Base-by-base conservation (phyloP, 2,797 vertebrate species). In the Yasuhikotakia modesta region DNA sequence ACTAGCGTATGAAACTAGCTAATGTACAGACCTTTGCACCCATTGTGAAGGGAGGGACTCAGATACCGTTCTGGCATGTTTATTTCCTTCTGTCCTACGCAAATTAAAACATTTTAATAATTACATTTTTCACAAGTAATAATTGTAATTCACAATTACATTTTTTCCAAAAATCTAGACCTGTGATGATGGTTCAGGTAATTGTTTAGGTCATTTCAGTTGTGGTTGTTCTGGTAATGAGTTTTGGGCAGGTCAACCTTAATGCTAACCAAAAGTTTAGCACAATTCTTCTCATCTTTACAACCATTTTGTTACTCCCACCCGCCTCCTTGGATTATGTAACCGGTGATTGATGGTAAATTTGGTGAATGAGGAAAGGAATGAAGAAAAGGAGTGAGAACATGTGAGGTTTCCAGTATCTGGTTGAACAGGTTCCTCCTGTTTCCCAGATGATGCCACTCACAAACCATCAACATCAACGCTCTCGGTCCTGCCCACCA, bases 371-470 rank as follows among this genome's bases (percentile, higher is more conserved):
- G 4, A 64, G 35, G 19, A 17, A 64, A 57, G 58, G 13, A 12
- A 65, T 27, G 21, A 6, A 14, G 17, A 65, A 10, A 60, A 2
- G 19, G 24, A 30, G 19, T 32, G 52, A 61, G 0, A 63, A 63
- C 3, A 10, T 27, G 64, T 55, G 55, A 70, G 66, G 83, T 81
- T 87, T 76, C 79, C 35, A 76, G 82, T 21, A 80, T 79, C 81
- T 84, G 50, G 84, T 69, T 57, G 10, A 79, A 84, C 90, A 86
- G 87, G 90, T 91, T 82, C 14, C 79, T 85, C 89, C 73, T 81
- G 90, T 87, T 92, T 61, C 78, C 65, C 0, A 14, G 79, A 53
- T 80, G 58, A 85, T 81, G n/a, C 66, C 73, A 57, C 78, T 85
- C 74, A 72, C 58, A 0, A 30, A 72, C 63, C 66, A 79, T 39